These are phyloP conservation scores for Lucilia sericata DNA, from an alignment of 1,140 invertebrate species.

Conservation along the genomic window DNA sequence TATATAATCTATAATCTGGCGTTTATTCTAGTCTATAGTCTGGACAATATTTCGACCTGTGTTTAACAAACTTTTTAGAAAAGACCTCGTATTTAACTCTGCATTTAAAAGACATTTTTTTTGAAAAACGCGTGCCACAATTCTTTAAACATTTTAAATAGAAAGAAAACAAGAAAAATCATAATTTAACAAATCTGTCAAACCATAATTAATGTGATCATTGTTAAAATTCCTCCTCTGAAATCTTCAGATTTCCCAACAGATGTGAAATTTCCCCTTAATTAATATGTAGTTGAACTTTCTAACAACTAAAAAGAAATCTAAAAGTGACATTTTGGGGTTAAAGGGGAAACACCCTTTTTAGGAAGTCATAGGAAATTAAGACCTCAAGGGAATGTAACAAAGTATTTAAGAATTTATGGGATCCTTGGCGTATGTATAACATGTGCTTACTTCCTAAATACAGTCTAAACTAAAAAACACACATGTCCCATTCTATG, in stretches of 20 bases:
- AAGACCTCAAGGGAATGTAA: background rate
- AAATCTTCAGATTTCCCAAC: background rate
- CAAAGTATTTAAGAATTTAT: background rate
- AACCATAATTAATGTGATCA: slow-evolving; percentile 34
- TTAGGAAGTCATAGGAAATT: background rate
- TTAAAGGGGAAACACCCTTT: background rate
- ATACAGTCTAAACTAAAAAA: background rate
- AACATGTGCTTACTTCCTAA: slow-evolving; percentile 25
- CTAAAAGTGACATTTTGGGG: background rate
- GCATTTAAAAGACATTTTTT: background rate
- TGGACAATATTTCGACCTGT: too few relatives aligned
- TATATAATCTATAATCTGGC: too few relatives aligned
- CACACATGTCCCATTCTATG: background rate
- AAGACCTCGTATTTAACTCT: too few relatives aligned
- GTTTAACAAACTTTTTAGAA: too few relatives aligned
- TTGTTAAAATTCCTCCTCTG: background rate
- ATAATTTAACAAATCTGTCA: slow-evolving; percentile 31
- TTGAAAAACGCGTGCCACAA: background rate
- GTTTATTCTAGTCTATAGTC: too few relatives aligned
- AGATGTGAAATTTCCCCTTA: background rate
- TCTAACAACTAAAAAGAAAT: background rate
- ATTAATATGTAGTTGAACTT: background rate
- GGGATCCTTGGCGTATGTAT: slow-evolving; percentile 22
- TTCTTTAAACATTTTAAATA: background rate
- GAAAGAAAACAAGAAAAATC: background rate